Base-by-base conservation (phyloP, 2,888 invertebrate genomes). In the Rhagophthalmus giganteus region DNA sequence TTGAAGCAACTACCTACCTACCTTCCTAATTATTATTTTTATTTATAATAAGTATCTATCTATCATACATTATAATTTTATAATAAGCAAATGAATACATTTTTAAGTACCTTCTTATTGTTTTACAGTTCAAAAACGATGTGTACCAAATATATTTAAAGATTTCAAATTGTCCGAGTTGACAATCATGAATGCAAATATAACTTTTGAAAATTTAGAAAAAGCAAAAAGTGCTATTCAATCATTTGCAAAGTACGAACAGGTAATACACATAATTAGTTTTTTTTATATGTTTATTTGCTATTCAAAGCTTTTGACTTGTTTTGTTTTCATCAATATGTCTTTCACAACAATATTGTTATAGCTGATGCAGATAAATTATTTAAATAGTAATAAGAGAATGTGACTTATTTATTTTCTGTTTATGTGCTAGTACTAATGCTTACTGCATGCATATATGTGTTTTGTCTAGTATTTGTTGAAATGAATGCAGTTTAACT, bases 101-200 rank as follows among this genome's bases (percentile, higher is more conserved):
- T n/a, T n/a, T n/a, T n/a, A n/a, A n/a, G n/a, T n/a, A n/a, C n/a
- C n/a, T n/a, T n/a, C n/a, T 8, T 13, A 30, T 38, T 57, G 42
- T 49, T 61, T 68, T 68, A 51, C 76, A 78, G 79, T 83, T 60
- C 69, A 78, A 35, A 75, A 78, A 30, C 72, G 83, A 47, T 84
- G 84, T 59, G 70, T 84, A 49, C 83, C 83, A 7, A 60, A 55
- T 3, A 40, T 66, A 13, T 57, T 66, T 20, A 9, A 25, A 15
- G 9, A 12, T 27, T 60, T 63, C 40, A 38, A 55, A 15, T 33
- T 45, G 11, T 26, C 46, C 11, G 9, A 25, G 9, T 20, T 46
- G 32, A 30, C 14, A 30, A 20, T 35, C 1, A n/a, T 33, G 9
- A 20, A 42, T 31, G 15, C n/a, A 41, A 37, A 52, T 20, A 30